Evolutionary conservation across 2,113 vertebrate species (phyloP), one percentile per base, ranked within the genome.

Genomic region (Calypte anna): DNA sequence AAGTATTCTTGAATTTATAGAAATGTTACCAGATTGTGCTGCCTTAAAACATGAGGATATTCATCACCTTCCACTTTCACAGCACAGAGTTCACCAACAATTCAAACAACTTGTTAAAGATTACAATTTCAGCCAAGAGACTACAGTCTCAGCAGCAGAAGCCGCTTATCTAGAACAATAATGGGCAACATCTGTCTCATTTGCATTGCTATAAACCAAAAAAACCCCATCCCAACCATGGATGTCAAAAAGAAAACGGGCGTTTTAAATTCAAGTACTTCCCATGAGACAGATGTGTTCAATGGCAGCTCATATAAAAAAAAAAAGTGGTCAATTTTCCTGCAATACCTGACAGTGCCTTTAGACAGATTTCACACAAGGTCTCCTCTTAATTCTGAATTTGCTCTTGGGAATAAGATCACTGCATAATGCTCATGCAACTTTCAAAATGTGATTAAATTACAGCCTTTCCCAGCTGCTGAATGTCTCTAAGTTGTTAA

Each of bases 391-490:
- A 79, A 55, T 82, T 86, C 59, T 63, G 50, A 86, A 86, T 83
- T 91, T 88, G 46, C 38, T 82, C 62, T 36, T 86, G 12, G 66
- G 69, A 92, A 88, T 66, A 55, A 77, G 75, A 94, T 82, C 53
- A 46, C 46, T 62, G 59, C 63, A 57, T 46, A 79, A 58, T 82
- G 64, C 68, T 84, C 73, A 85, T 17, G 87, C 19, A 83, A 10
- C 67, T 97, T 96, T 74, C 57, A 86, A 87, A 79, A 93, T 4
- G 6, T 36, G 16, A 91, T 96, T 92, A 94, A 94, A 88, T 68
- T 27, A 73, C 33, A 85, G 82, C 50, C 44, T 75, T 73, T 28
- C 57, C 57, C 57, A 87, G n/a, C 58, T 79, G 80, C n/a, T 92
- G 53, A 95, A 91, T 88, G 94, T 91, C 43, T 92, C 12, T 46